These are phyloP conservation scores for Stenoptilia bipunctidactyla DNA, from an alignment of 2,888 invertebrate genomes.

Conservation along the genomic window DNA sequence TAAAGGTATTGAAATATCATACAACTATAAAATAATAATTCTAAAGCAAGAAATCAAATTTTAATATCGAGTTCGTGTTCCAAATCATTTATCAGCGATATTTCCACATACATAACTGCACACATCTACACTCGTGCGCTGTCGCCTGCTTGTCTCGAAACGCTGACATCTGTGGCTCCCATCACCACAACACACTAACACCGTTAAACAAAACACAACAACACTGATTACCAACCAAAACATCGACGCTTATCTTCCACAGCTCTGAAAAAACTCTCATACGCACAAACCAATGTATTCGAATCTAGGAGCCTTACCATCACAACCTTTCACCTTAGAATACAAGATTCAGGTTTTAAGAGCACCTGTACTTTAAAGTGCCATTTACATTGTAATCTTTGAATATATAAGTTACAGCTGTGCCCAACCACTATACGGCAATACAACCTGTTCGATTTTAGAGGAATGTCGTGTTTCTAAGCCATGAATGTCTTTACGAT, in stretches of 20 bases:
- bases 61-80: too few relatives aligned
- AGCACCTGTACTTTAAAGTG: constrained; percentile 62
- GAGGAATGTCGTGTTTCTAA: constrained; percentile 51
- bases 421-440: constrained; percentile 45
- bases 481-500: not conserved
- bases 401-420: constrained; percentile 1
- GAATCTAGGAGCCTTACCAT: too few relatives aligned
- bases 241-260: constrained; percentile 11
- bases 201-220: constrained; percentile 34
- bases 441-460: constrained; percentile 60
- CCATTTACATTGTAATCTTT: constrained; percentile 61
- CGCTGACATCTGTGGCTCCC: constrained; percentile 42
- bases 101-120: constrained; percentile 27
- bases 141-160: constrained; percentile 59
- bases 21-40: too few relatives aligned
- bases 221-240: constrained; percentile 19
- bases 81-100: constrained; percentile 13
- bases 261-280: not conserved
- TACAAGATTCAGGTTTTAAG: constrained; percentile 44
- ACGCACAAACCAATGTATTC: constrained; percentile 6
- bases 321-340: too few relatives aligned
- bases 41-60: too few relatives aligned
- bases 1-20: too few relatives aligned
- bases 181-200: constrained; percentile 22
- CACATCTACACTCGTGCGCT: constrained; percentile 28